phyloP scores from a whole-genome alignment of 2,888 invertebrate genomes.

The Caenorhabditis doughertyi region DNA sequence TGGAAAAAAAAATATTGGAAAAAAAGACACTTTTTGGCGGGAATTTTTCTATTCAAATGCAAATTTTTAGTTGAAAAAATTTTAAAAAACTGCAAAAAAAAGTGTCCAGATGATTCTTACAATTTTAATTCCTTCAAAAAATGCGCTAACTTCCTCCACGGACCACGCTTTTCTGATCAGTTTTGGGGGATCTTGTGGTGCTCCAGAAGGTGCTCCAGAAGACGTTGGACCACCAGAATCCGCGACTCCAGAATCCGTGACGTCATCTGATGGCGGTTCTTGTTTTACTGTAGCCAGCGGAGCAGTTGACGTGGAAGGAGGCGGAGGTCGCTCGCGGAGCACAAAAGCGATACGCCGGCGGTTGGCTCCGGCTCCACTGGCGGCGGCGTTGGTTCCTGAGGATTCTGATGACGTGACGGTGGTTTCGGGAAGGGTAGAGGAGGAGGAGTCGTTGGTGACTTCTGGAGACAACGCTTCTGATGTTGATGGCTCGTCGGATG shows the following conservation, averaged over 20 bases:
- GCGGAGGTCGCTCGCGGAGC: not conserved
- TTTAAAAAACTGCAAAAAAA: not conserved
- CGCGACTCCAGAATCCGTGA: no score
- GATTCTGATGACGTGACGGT: no score
- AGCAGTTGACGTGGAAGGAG: not conserved
- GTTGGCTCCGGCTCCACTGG: no score
- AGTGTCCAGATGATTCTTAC: conserved; percentile 27
- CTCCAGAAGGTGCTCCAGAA: no score
- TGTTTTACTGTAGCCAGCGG: not conserved
- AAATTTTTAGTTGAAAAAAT: not conserved
- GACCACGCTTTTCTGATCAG: conserved; percentile 54
- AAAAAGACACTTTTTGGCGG: no score
- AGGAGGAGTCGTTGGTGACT: no score
- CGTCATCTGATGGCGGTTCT: no score
- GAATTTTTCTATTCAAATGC: no score
- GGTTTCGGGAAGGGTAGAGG: no score
- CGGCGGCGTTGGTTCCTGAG: not conserved
- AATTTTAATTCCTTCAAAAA: conserved; percentile 66
- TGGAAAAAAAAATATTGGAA: no score
- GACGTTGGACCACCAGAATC: no score
- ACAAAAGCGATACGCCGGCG: conserved; percentile 11
- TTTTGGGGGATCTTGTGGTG: not conserved
- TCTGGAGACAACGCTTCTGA: conserved; percentile 1
- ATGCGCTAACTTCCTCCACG: conserved; percentile 57
- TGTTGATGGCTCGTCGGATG: conserved; percentile 8